Base-by-base conservation (phyloP, 2,888 invertebrate genomes). In the Scaptomyza tumidula region DNA sequence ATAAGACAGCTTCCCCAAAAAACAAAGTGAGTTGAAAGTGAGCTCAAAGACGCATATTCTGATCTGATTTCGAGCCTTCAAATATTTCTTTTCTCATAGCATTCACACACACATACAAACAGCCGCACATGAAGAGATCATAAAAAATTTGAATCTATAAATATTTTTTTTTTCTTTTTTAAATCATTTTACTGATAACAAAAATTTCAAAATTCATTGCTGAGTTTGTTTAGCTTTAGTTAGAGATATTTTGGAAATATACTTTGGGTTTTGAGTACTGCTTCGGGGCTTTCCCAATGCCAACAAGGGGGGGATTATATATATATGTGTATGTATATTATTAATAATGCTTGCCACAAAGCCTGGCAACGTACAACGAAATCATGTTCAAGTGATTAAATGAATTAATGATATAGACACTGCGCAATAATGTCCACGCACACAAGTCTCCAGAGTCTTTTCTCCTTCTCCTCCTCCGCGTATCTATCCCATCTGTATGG, bases 321-420 rank as follows among this genome's bases (percentile, higher is more conserved):
- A 29, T 29, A 2, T 19, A 19, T 19, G 19, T 19, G 2, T 19
- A 9, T n/a, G 6, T 6, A 9, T 14, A 9, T 39, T 50, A 88
- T 84, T 75, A 86, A 81, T 86, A 88, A 73, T 64, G 75, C 66
- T 62, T 73, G 71, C 68, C 57, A 67, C 54, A 60, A 72, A 56
- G 62, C 58, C 58, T 57, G 58, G 50, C 43, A 66, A 33, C 52
- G 64, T 63, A 77, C 88, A 79, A 62, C 77, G 62, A 75, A 86
- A 78, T 89, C 90, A 89, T 90, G 89, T 90, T 74, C 77, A 83
- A 89, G 90, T 90, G 90, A 89, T 89, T 89, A 89, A 89, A 90
- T 90, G 90, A 90, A 90, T 90, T 90, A 89, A 89, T 89, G 89
- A 89, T 86, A 86, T 88, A 86, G 90, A 90, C 90, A 89, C 89